Conservation (phyloP, 2,113 vertebrate species). For the Halcyon senegalensis region DNA sequence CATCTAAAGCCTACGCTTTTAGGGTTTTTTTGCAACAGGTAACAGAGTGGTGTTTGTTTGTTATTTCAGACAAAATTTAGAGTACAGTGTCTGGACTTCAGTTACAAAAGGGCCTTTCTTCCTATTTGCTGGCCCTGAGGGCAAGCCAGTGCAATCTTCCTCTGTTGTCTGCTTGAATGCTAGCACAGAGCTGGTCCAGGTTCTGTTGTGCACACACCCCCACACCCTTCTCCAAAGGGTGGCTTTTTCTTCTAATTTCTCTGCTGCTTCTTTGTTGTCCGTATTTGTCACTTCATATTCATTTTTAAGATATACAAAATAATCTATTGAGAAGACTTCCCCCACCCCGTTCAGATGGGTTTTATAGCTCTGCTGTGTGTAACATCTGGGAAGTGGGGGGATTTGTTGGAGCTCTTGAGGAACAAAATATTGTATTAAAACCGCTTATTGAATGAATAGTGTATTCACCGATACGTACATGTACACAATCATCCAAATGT, state of each 20-base stretch:
- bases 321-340: not conserved
- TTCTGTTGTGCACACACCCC: not conserved
- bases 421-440: not conserved
- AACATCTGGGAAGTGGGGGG: not conserved
- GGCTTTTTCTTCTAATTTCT: not conserved
- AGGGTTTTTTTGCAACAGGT: not conserved
- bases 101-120: not conserved
- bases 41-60: not conserved
- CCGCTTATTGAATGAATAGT: not conserved
- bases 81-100: not conserved
- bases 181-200: not conserved
- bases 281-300: not conserved
- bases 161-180: not conserved
- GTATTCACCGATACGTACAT: not conserved
- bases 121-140: not conserved
- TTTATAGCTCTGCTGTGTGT: not conserved
- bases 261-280: not conserved
- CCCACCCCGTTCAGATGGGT: not conserved
- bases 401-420: not conserved
- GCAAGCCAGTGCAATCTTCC: fast-evolving
- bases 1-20: not conserved
- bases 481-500: too few relatives aligned
- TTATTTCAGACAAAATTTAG: not conserved
- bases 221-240: too few relatives aligned
- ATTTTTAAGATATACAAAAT: not conserved